A percentile compares a stretch with the other conserved stretches of the same genome.
Conservation (phyloP, 2,888 invertebrate genomes). For the Melipona beecheii region DNA sequence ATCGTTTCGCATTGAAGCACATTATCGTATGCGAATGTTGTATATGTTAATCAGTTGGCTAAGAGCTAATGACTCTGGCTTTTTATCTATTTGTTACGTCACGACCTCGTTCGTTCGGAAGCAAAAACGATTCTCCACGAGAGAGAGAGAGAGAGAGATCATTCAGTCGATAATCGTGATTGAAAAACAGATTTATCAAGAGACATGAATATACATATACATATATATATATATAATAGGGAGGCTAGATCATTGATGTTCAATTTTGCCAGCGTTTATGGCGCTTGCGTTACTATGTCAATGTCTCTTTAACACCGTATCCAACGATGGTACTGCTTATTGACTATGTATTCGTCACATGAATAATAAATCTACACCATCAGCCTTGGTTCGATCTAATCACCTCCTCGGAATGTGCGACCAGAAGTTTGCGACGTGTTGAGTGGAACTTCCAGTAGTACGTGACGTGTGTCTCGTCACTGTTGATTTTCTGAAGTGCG, state of each 20-base stretch:
- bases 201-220: background rate
- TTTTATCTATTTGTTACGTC: background rate
- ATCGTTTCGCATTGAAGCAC: background rate
- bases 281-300: constrained; percentile 25
- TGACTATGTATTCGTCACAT: constrained; percentile 5
- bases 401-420: constrained; percentile 12
- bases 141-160: background rate
- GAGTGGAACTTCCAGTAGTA: background rate
- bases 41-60: background rate
- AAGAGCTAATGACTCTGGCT: background rate
- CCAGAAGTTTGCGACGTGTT: background rate
- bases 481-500: background rate
- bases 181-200: background rate
- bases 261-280: background rate
- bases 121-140: background rate
- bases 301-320: constrained; percentile 26
- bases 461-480: background rate
- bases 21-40: background rate
- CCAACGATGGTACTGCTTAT: constrained; percentile 34
- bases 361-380: constrained; percentile 46
- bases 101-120: background rate
- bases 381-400: constrained; percentile 42
- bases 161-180: background rate
- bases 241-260: background rate
- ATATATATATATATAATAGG: background rate